Percentiles rank a stretch among this genome's conserved stretches.
Evolutionary conservation across 2,888 invertebrate species (phyloP).

Genomic region (Melitaea athalia): DNA sequence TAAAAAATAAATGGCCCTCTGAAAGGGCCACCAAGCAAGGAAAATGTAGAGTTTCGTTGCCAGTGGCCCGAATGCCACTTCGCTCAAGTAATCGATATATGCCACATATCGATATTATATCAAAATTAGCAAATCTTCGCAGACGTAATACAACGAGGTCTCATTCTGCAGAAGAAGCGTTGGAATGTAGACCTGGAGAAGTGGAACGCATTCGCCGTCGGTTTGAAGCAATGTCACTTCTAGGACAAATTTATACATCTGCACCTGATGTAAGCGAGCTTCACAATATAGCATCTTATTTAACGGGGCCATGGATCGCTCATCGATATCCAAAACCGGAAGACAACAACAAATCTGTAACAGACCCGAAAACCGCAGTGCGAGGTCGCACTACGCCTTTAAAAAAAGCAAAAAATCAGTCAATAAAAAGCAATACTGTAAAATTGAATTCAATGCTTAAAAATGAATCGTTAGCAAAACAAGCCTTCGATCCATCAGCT

Average conservation of each 20-base stretch:
- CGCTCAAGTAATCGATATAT: conserved; percentile 88
- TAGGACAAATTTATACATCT: conserved; percentile 91
- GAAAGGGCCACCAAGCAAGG: conserved; percentile 62
- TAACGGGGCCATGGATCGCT: conserved; percentile 90
- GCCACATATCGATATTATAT: conserved; percentile 95
- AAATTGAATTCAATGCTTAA: conserved; percentile 76
- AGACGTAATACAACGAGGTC: conserved; percentile 73
- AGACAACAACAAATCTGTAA: conserved; percentile 86
- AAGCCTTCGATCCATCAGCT: conserved; percentile 87
- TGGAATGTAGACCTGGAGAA: conserved; percentile 84
- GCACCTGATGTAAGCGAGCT: conserved; percentile 90
- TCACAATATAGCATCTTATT: conserved; percentile 89
- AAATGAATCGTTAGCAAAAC: conserved; percentile 82
- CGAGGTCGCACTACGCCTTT: conserved; percentile 64
- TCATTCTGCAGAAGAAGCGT: conserved; percentile 75
- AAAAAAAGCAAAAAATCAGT: conserved; percentile 69
- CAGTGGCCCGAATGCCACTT: conserved; percentile 84
- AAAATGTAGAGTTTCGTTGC: conserved; percentile 76
- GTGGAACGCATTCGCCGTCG: conserved; percentile 87
- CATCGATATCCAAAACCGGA: conserved; percentile 88
- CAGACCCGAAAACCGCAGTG: conserved; percentile 61
- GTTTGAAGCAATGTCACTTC: conserved; percentile 87
- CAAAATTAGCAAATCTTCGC: conserved; percentile 88
- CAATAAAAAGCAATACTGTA: conserved; percentile 68
- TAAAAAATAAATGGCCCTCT: conserved; percentile 76